Evolutionary conservation across 2,113 vertebrate genomes (phyloP).

Genomic region (Etheostoma cragini): DNA sequence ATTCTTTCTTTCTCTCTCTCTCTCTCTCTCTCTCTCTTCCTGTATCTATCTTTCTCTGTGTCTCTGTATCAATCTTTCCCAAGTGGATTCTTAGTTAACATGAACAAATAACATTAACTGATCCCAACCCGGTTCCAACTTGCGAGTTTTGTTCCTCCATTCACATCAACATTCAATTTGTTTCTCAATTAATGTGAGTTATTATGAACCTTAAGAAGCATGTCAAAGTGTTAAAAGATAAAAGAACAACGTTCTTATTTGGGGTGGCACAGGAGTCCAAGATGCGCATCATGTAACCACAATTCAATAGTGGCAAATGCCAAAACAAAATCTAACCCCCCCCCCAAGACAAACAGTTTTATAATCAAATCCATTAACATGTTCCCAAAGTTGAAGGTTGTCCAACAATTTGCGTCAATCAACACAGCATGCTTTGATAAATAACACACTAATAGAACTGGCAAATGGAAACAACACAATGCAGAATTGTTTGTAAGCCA

Average conservation of each 20-base stretch:
- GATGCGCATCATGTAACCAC: not conserved
- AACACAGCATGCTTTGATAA: not conserved
- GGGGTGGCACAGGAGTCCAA: not conserved
- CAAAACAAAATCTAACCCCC: not conserved
- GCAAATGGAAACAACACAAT: not conserved
- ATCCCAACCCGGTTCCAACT: slow-evolving; percentile 12
- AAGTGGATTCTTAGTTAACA: slow-evolving; percentile 38
- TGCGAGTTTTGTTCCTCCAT: slow-evolving; percentile 11
- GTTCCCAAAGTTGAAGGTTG: not conserved
- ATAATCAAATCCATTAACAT: not conserved
- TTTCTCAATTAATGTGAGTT: not conserved
- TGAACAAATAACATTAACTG: slow-evolving; percentile 51
- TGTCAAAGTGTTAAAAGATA: not conserved
- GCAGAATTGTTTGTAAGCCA: not conserved
- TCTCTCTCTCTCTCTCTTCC: slow-evolving; percentile 31
- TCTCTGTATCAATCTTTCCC: slow-evolving; percentile 31
- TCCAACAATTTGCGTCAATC: not conserved
- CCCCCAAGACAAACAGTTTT: too few species aligned
- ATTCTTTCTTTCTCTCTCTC: slow-evolving; percentile 32
- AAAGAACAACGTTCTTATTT: not conserved
- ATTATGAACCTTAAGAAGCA: not conserved
- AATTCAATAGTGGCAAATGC: not conserved
- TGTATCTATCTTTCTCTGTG: slow-evolving; percentile 34
- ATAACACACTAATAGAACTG: not conserved
- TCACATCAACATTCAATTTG: not conserved